phyloP scores from a whole-genome alignment of 1,140 invertebrate species.

The Akabosia matsudoensis region DNA sequence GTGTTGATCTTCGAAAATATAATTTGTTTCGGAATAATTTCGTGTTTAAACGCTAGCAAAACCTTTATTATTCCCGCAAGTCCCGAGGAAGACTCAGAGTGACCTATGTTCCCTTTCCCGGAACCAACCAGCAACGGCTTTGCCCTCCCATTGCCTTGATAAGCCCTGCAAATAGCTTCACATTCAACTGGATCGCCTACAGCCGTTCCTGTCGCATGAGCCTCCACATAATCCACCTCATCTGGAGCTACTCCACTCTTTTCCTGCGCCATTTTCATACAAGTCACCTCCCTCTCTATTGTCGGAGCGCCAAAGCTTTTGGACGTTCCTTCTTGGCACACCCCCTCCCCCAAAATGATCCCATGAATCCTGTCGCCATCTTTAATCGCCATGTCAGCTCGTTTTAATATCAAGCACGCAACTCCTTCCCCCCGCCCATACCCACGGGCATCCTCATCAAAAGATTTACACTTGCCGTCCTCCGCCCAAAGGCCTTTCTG shows the following conservation, averaged over 20 bases:
- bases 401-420: constrained; percentile 14
- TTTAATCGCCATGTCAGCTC: neutral
- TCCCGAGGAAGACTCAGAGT: neutral
- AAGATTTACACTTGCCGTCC: constrained; percentile 50
- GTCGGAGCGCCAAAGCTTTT: constrained; percentile 49
- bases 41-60: neutral
- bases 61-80: neutral
- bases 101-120: neutral
- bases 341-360: constrained; percentile 44
- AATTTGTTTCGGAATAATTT: neutral
- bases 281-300: constrained; percentile 54
- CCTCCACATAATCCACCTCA: constrained; percentile 57
- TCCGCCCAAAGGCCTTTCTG: neutral
- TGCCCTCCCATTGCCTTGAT: neutral
- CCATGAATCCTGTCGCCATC: constrained; percentile 28
- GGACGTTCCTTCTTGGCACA: constrained; percentile 51
- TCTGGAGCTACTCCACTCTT: constrained; percentile 56
- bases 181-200: constrained; percentile 31
- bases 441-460: constrained; percentile 11
- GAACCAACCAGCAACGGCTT: neutral
- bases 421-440: constrained; percentile 18
- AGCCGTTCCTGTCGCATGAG: constrained; percentile 61
- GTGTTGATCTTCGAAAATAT: neutral
- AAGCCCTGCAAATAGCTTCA: neutral
- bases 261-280: constrained; percentile 56